Percentiles rank a stretch among this genome's conserved stretches.
Conservation (phyloP, 2,113 vertebrate species). For the Tragelaphus imberbis region DNA sequence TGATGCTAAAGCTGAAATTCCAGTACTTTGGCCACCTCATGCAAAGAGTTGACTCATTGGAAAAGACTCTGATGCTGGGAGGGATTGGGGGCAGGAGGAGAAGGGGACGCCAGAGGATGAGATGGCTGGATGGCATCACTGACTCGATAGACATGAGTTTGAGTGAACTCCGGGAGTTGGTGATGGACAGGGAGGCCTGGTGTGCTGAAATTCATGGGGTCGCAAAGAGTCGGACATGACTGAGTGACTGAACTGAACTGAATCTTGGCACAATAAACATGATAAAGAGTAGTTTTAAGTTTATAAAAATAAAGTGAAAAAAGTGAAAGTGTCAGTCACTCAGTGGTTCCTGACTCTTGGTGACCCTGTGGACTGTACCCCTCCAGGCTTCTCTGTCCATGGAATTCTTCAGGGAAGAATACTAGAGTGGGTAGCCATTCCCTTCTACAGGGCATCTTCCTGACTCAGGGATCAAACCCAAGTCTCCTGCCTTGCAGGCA, state of each 20-base stretch:
- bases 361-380: background rate
- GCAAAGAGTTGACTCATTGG: too few relatives aligned
- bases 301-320: conserved; percentile 8
- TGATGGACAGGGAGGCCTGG: too few relatives aligned
- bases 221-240: fast-evolving
- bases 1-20: too few relatives aligned
- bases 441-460: background rate
- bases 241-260: too few relatives aligned
- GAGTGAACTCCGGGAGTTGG: too few relatives aligned
- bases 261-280: background rate
- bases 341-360: background rate
- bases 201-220: too few relatives aligned
- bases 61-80: too few relatives aligned
- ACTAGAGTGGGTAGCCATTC: background rate
- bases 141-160: too few relatives aligned
- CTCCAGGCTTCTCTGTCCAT: background rate
- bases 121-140: too few relatives aligned
- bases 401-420: background rate
- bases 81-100: too few relatives aligned
- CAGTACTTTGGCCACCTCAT: too few relatives aligned
- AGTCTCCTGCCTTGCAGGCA: background rate
- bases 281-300: background rate
- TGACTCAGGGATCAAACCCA: background rate
- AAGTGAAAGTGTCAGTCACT: background rate
- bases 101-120: too few relatives aligned